Evolutionary conservation across 92 coral and sea anemone species (phyloP), one percentile per base, ranked within the genome.

Genomic region (Desmophyllum pertusum): DNA sequence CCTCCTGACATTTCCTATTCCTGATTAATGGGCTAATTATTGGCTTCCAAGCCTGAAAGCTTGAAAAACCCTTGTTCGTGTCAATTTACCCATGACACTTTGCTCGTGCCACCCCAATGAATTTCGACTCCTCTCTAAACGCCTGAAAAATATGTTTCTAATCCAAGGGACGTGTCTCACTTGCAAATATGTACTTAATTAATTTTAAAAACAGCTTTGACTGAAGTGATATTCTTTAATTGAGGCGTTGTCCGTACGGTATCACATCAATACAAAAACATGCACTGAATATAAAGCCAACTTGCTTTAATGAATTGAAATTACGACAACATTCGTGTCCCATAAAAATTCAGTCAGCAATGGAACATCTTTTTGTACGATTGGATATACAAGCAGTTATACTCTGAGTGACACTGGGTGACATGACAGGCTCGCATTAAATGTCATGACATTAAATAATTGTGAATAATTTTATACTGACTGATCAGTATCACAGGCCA

Each of bases 161-260:
- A 27, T 4, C 17, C 48, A 43, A 43, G 48, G 7, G 48, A 43
- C 6, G 10, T 3, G 48, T 43, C 48, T 43, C 10, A 14, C 48
- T 7, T 43, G 48, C 10, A 48, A 23, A 59, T 10, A n/a, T 25
- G 65, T 17, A 25, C 65, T 25, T 59, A 59, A 27, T 0, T 29
- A 55, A 23, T 55, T 23, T 21, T 55, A 29, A 55, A 27, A 55
- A n/a, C n/a, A n/a, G n/a, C n/a, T n/a, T n/a, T n/a, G n/a, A n/a
- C n/a, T 55, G 29, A 55, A 23, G 63, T 23, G 63, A 55, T 23
- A n/a, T 69, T 39, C 42, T 70, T 39, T 7, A 70, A 4, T 40
- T 41, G 17, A 70, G 30, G 75, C 51, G 75, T 38, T 70, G 75
- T 41, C 75, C 43, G 17, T 10, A 70, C 75, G 40, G 50, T 40